Evolutionary conservation across 2,113 vertebrate species (phyloP), one percentile per base, ranked within the genome.

Genomic region (Condylura cristata): DNA sequence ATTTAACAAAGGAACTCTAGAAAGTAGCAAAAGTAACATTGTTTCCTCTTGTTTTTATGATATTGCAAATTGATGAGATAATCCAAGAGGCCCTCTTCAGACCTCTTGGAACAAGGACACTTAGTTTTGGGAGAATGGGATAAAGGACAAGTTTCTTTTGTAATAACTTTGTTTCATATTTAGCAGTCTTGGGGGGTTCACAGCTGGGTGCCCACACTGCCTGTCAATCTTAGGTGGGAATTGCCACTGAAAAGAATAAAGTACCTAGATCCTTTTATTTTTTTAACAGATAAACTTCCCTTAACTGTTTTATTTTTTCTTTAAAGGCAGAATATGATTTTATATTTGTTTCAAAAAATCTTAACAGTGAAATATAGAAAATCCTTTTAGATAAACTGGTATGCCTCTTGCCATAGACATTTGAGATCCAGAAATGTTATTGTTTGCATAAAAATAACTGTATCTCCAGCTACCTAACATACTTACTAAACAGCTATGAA

Each of bases 261-360:
- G 17, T 58, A 32, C 7, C 56, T 37, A 72, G 63, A 12, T 12
- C 56, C 4, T 4, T 78, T 61, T 74, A 30, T 6, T 34, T 91
- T 68, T 66, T 44, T 32, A 76, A 56, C 5, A 66, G 11, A 53
- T 22, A 82, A 17, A 41, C 24, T 65, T 75, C 58, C 81, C 8
- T 16, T 7, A 79, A 37, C 26, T 41, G 30, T 60, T 75, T 53
- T 81, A 2, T 34, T 86, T 79, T 53, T 76, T 76, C 13, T 44
- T 84, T 76, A 48, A 91, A 53, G 87, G 85, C 68, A 74, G 70
- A 60, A 60, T 60, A 60, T 96, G 60, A 82, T 16, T 8, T 60
- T 61, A 61, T 32, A 61, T 61, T 61, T 26, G 9, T 30, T 61
- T 28, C n/a, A 30, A 61, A 61, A 61, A 24, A 24, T 60, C 28